Evolutionary conservation across 2,888 invertebrate species (phyloP).

Genomic region (Lamellibrachia satsuma): DNA sequence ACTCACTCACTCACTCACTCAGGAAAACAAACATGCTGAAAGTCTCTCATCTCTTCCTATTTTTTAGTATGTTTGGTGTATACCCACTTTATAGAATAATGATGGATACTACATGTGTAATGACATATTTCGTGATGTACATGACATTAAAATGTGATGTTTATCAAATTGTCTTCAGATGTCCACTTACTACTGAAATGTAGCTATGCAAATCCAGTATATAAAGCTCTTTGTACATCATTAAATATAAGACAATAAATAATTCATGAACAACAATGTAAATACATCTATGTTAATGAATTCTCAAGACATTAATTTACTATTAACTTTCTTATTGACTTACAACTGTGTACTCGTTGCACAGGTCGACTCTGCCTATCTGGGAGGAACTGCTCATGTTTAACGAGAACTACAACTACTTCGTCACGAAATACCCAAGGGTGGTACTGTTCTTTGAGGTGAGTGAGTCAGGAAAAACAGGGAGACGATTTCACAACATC

Average conservation of each 20-base stretch:
- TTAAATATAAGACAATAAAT: too few relatives aligned
- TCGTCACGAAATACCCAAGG: slow-evolving; percentile 64
- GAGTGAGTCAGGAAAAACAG: slow-evolving; percentile 19
- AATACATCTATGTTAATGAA: not conserved
- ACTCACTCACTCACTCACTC: not conserved
- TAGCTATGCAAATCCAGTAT: not conserved
- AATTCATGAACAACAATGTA: not conserved
- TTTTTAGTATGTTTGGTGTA: too few relatives aligned
- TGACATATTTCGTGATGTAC: not conserved
- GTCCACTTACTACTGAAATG: not conserved
- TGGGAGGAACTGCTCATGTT: slow-evolving; percentile 77
- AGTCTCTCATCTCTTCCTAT: not conserved
- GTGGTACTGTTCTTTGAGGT: slow-evolving; percentile 70
- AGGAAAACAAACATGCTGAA: not conserved
- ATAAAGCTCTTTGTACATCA: too few relatives aligned
- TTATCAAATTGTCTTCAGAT: not conserved
- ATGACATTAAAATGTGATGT: not conserved
- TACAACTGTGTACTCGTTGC: slow-evolving; percentile 20
- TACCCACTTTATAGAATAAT: not conserved
- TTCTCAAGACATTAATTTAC: not conserved
- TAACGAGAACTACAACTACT: slow-evolving; percentile 70
- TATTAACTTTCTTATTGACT: not conserved
- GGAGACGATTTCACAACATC: not conserved
- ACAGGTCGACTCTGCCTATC: slow-evolving; percentile 67
- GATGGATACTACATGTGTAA: not conserved